These are phyloP conservation scores for Chromobotia macracanthus DNA, from an alignment of 2,797 vertebrate species.

Conservation along the genomic window DNA sequence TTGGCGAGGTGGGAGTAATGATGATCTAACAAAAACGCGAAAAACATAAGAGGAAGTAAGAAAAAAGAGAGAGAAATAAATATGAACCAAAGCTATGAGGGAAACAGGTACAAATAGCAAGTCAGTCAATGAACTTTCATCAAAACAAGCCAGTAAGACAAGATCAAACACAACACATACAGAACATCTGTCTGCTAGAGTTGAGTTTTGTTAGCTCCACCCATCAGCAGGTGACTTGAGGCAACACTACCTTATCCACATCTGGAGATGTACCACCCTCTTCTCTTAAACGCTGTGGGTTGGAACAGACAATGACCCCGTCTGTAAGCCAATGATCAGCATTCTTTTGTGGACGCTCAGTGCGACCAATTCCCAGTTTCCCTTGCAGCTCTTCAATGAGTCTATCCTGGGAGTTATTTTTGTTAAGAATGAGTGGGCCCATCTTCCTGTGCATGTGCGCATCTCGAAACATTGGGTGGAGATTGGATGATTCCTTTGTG, in stretches of 20 bases:
- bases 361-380: slow-evolving; percentile 84
- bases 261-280: slow-evolving; percentile 70
- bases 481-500: slow-evolving; percentile 90
- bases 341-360: slow-evolving; percentile 75
- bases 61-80: slow-evolving; percentile 16
- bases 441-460: slow-evolving; percentile 83
- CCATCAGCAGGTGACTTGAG: not conserved
- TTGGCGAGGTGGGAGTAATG: slow-evolving; percentile 81
- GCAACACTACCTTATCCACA: slow-evolving; percentile 85
- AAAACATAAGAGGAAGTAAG: slow-evolving; percentile 48
- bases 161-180: too few species aligned
- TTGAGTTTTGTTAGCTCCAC: not conserved
- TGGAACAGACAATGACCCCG: slow-evolving; percentile 87
- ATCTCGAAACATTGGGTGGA: slow-evolving; percentile 93
- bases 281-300: slow-evolving; percentile 79
- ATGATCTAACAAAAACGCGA: slow-evolving; percentile 73
- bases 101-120: too few species aligned
- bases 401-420: slow-evolving; percentile 88
- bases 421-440: slow-evolving; percentile 88
- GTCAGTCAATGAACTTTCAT: too few species aligned
- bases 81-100: not conserved
- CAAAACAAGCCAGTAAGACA: too few species aligned
- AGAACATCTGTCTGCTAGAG: not conserved
- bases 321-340: slow-evolving; percentile 90
- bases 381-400: slow-evolving; percentile 92